Base-by-base conservation (phyloP, 2,888 invertebrate species). In the Synanthedon formicaeformis region DNA sequence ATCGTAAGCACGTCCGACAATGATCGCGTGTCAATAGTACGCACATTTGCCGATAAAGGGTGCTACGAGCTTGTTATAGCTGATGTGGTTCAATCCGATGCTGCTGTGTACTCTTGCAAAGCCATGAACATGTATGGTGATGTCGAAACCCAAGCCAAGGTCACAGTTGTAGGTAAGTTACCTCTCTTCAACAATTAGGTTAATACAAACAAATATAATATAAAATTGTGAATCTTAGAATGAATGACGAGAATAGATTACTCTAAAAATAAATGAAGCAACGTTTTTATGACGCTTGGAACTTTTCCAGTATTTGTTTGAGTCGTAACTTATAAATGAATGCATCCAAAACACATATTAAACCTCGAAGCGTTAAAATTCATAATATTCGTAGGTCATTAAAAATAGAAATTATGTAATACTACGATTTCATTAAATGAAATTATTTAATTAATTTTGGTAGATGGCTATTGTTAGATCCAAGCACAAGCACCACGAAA, bases 21-120 rank as follows among this genome's bases (percentile, higher is more conserved):
- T 48, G 92, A 91, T 50, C 92, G 92, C 54, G 89, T 93, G 54
- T 92, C 92, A 62, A 92, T 94, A 54, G 85, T 92, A 51, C 90
- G 91, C 23, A 93, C 94, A 6, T 92, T 93, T 60, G 92, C 94
- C 1, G 94, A 94, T 52, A 90, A 90, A 56, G 96, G 96, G 51
- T 96, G 93, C 74, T 96, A 96, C 78, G 96, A 96, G 73, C 78
- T 98, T 53, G 91, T 96, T 16, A 95, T 98, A 60, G 90, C 93
- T 0, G 92, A 94, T 63, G 96, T 97, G 0, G 90, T 89, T 56
- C 89, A 90, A 1, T 73, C 85, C 1, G 98, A 98, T 77, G 94
- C 94, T 3, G 97, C 96, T 1, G 79, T 82, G 34, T 99, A 98
- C 85, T 91, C 93, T 56, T 97, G 96, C 77, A 91, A 91, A 27